phyloP scores from a whole-genome alignment of 2,888 invertebrate genomes.

The Diaperis boleti region DNA sequence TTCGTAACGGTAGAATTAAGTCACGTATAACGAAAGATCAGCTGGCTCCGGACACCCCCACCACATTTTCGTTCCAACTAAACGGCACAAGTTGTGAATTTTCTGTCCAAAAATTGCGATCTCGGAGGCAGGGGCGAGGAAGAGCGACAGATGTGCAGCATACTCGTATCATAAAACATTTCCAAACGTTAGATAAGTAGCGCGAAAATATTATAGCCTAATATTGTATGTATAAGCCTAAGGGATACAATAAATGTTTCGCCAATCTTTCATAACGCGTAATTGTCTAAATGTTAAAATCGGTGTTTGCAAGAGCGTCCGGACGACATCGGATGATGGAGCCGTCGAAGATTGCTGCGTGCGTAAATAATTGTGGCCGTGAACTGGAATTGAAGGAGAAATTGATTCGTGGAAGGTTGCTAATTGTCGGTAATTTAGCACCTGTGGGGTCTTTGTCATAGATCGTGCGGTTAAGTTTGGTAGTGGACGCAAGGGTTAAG shows the following conservation, averaged over 20 bases:
- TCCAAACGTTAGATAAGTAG: constrained; percentile 24
- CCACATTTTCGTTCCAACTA: neutral
- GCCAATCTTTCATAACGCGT: constrained; percentile 44
- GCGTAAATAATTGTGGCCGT: no score
- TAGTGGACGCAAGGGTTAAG: no score
- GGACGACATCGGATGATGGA: constrained; percentile 5
- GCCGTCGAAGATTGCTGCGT: neutral
- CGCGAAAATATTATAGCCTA: constrained; percentile 47
- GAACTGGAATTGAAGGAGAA: no score
- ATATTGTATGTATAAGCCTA: constrained; percentile 47
- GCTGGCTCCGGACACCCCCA: no score
- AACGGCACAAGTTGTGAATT: neutral
- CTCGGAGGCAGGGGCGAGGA: neutral
- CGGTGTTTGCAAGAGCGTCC: constrained; percentile 37
- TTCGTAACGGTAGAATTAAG: no score
- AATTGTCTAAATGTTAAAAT: constrained; percentile 45
- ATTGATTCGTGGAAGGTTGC: no score
- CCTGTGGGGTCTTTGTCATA: no score
- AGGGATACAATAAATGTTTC: constrained; percentile 38
- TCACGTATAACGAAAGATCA: no score
- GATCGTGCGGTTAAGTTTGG: no score
- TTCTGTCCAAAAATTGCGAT: constrained; percentile 7
- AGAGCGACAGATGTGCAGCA: constrained; percentile 10
- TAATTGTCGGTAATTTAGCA: no score
- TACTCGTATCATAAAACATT: constrained; percentile 24